Evolutionary conservation across 2,113 vertebrate genomes (phyloP).

Genomic region (Rattus norvegicus): GRCr8 NC_086019.1:9221501-9222000

Average conservation of each 20-base stretch:
- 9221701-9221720: not conserved
- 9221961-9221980: not conserved
- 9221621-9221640: not conserved
- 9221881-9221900: not conserved
- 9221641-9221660: not conserved
- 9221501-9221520: not conserved
- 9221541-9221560: not conserved
- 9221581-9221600: not conserved
- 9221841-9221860: not conserved
- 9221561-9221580: not conserved
- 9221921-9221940: not conserved
- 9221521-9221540: not conserved
- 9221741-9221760: too few relatives aligned
- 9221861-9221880: not conserved
- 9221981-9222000: not conserved
- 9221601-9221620: not conserved
- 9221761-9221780: not conserved
- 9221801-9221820: not conserved
- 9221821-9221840: not conserved
- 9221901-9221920: not conserved
- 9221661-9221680: not conserved
- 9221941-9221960: not conserved
- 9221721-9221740: not conserved
- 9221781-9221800: not conserved
- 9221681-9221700: not conserved